These are phyloP conservation scores for Heliconius congener DNA, from an alignment of 1,140 invertebrate species.

Conservation along the genomic window DNA sequence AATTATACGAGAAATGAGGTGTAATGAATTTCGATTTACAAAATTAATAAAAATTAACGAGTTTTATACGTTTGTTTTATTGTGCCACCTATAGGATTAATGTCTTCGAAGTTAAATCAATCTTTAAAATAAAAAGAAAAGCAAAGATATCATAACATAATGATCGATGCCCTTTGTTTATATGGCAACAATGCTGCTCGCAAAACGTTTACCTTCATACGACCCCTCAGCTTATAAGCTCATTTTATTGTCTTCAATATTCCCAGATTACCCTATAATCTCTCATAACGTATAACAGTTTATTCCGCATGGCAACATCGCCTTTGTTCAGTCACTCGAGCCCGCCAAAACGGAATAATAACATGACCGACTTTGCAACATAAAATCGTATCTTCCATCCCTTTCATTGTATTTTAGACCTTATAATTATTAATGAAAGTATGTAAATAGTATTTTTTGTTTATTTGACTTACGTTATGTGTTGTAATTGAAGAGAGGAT, in stretches of 20 bases:
- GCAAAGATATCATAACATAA: conserved; percentile 39
- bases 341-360: conserved; percentile 79
- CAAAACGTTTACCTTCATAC: conserved; percentile 59
- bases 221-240: conserved; percentile 67
- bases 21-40: conserved; percentile 81
- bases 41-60: conserved; percentile 81
- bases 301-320: conserved; percentile 80
- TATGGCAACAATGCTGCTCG: conserved; percentile 48
- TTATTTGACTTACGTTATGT: neutral
- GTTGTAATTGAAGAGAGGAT: conserved; percentile 33
- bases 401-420: conserved; percentile 36
- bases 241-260: conserved; percentile 81
- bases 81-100: conserved; percentile 25
- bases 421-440: conserved; percentile 5
- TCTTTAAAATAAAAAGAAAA: conserved; percentile 21
- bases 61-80: conserved; percentile 67
- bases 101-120: neutral
- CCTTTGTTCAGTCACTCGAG: conserved; percentile 69
- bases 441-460: neutral
- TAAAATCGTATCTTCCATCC: conserved; percentile 38
- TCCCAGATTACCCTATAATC: conserved; percentile 79
- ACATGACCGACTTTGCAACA: conserved; percentile 50
- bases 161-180: conserved; percentile 52
- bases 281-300: conserved; percentile 80
- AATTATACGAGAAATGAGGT: conserved; percentile 73